Base-by-base conservation (phyloP, 2,888 invertebrate species). In the Clunio marinus region DNA sequence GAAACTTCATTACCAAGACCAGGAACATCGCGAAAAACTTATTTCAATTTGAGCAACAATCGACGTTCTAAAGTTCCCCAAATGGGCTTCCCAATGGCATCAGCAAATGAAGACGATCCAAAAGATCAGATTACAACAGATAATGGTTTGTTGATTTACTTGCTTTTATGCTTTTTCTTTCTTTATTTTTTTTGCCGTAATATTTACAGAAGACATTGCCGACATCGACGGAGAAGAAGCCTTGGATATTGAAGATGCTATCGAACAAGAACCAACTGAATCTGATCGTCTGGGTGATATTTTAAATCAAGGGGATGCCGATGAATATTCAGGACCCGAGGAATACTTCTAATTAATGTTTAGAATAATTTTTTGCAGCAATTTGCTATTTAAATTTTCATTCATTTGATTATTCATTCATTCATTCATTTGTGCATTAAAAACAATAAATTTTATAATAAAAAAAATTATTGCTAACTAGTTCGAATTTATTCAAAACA, bases 271-370 rank as follows among this genome's bases (percentile, higher is more conserved):
- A 13, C 77, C 75, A 4, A 77, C 77, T 66, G 73, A 74, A 73
- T 74, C 83, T 69, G 75, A 75, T 45, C 84, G 85, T 0, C 75
- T 85, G 0, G 82, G 83, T 13, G 82, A 83, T 69, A 82, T 85
- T 80, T 74, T 85, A 35, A 86, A 86, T 72, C 82, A 84, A 69
- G 81, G 82, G n/a, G 85, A 84, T 17, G 84, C 84, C 20, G 86
- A 86, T 27, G 84, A 84, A 7, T 84, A 86, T 59, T 88, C 86
- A 72, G 87, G 83, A 67, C 88, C 88, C 68, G 89, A 89, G 70
- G 88, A 89, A 69, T 84, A 83, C 75, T 82, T 80, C 46, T 63
- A 63, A 57, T 57, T 3, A n/a, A 57, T 25, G 27, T 25, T n/a
- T n/a, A n/a, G 15, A 13, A 41, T n/a, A 41, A n/a, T n/a, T n/a